Evolutionary conservation across 2,797 vertebrate species (phyloP), one percentile per base, ranked within the genome.

Genomic region (Molossus alvarezi): DNA sequence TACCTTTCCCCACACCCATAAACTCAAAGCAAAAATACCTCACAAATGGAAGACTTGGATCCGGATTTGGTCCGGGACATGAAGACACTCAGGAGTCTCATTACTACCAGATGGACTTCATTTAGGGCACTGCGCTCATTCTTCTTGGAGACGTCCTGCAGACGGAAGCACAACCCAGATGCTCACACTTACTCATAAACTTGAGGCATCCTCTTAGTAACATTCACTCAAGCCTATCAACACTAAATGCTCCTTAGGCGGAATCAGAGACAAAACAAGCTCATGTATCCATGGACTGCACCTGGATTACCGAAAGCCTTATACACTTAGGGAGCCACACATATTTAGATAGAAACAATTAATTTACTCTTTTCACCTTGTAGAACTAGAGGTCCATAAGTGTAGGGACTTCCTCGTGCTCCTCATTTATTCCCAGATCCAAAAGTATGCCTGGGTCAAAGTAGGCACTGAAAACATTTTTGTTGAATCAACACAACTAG

Each of bases 51-150:
- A 14, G 99, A 99, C 97, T 99, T 99, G 90, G 99, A 99, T 48
- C 99, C 99, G 37, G 99, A 99, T 95, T 99, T 99, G 23, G 99
- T 99, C 95, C 99, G 99, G 81, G 99, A 99, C 99, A 99, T 99
- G 98, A 99, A 99, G 86, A 99, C 99, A 3, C 99, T 99, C 53
- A 99, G 99, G 4, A 99, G 99, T 88, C 99, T 99, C 99, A 99
- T 99, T 73, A 99, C 99, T 76, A 99, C 99, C 97, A 99, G 97
- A 90, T 99, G 99, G 84, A 99, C 99, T 97, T 99, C 99, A 18
- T 99, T 99, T 96, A 99, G 98, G 23, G 99, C 97, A 48, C 99
- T 99, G 73, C 99, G 99, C 41, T 99, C 99, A 0, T 99, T 99
- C 96, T 99, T 99, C 98, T 99, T 99, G 73, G 99, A 99, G 58